Conservation (phyloP, 2,797 vertebrate genomes). For the Gorsachius magnificus region DNA sequence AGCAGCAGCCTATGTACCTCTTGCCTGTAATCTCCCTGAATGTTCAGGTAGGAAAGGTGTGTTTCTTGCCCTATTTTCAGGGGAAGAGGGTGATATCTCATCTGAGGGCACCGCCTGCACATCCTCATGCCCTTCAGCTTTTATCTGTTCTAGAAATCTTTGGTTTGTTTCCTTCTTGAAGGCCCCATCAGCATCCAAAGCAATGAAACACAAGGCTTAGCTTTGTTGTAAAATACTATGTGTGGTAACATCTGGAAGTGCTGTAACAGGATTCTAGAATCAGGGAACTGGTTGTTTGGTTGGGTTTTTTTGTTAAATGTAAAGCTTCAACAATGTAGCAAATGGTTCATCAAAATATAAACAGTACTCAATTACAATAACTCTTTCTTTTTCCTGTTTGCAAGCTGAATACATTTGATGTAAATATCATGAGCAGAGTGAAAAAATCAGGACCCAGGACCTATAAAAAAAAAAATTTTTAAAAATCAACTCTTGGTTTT, state of each 20-base stretch:
- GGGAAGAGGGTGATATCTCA: background rate
- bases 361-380: background rate
- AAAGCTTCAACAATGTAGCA: background rate
- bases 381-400: background rate
- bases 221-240: background rate
- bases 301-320: background rate
- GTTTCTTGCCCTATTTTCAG: background rate
- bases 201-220: background rate
- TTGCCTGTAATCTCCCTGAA: background rate
- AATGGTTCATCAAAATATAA: background rate
- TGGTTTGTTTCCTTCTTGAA: background rate
- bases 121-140: background rate
- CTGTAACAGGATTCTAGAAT: background rate
- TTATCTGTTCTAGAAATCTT: background rate
- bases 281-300: background rate
- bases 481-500: background rate
- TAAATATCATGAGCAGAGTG: background rate
- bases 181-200: background rate
- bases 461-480: background rate
- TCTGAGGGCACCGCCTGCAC: background rate
- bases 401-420: background rate
- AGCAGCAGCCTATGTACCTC: background rate
- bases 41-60: background rate
- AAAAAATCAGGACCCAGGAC: background rate
- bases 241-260: background rate